Evolutionary conservation across 2,113 vertebrate species (phyloP).

Genomic region (Platysternon megacephalum): DNA sequence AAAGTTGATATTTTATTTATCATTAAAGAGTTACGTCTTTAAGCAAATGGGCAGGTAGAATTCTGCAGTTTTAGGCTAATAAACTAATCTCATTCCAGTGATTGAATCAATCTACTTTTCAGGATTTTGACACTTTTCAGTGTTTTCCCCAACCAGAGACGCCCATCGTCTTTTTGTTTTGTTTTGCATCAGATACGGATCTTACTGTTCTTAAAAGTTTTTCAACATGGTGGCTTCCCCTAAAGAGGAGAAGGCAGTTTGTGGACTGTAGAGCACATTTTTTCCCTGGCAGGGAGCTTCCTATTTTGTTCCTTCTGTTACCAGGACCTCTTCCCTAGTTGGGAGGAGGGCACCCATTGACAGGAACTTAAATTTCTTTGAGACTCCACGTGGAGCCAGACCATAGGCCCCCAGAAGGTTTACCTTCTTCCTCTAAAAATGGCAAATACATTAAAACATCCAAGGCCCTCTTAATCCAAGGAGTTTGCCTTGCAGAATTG

Average conservation of each 20-base stretch:
- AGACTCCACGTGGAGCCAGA: accelerated
- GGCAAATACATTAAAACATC: not conserved
- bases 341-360: not conserved
- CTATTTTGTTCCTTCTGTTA: not conserved
- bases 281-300: not conserved
- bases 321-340: not conserved
- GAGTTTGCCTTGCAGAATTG: no score
- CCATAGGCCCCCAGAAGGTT: not conserved
- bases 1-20: not conserved
- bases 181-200: not conserved
- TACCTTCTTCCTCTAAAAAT: not conserved
- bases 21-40: not conserved
- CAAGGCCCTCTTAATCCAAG: not conserved
- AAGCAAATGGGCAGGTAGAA: not conserved
- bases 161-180: not conserved
- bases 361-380: not conserved
- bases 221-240: not conserved
- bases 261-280: not conserved
- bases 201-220: not conserved
- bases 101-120: not conserved
- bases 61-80: not conserved
- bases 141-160: not conserved
- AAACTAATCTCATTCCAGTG: not conserved
- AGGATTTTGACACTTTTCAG: not conserved
- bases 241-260: not conserved